Conservation (phyloP, 1,140 invertebrate genomes). For the Hylaeus anthracinus region DNA sequence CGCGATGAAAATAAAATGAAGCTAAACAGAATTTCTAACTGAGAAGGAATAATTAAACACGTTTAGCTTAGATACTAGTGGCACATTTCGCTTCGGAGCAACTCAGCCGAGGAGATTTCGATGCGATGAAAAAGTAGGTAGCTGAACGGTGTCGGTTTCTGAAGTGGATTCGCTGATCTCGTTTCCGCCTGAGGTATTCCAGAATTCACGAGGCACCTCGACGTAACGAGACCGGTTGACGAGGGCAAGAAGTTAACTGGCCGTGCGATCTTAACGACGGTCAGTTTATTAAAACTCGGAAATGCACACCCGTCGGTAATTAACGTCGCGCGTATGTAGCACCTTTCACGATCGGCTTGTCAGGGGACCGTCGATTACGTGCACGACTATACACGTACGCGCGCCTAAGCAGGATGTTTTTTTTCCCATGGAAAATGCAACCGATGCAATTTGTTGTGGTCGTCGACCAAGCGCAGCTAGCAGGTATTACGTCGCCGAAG, state of each 20-base stretch:
- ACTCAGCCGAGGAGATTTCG: neutral
- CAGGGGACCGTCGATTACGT: neutral
- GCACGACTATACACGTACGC: too few species aligned
- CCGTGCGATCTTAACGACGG: constrained; percentile 40
- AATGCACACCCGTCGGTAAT: constrained; percentile 53
- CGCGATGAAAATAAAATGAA: too few species aligned
- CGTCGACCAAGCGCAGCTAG: neutral
- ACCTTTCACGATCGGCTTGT: constrained; percentile 40
- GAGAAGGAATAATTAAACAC: neutral
- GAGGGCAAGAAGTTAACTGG: constrained; percentile 54
- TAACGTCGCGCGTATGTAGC: constrained; percentile 48
- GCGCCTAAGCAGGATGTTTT: neutral
- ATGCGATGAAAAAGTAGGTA: constrained; percentile 21
- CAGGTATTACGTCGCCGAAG: neutral
- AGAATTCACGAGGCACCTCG: constrained; percentile 20
- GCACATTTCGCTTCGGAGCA: neutral
- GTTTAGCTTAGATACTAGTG: neutral
- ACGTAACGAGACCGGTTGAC: constrained; percentile 44
- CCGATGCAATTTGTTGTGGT: neutral
- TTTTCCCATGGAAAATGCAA: constrained; percentile 8
- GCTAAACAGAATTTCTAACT: neutral
- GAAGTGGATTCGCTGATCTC: constrained; percentile 35
- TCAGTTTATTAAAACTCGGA: constrained; percentile 60
- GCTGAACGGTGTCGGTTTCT: constrained; percentile 14
- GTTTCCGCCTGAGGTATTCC: constrained; percentile 23